Evolutionary conservation across 2,797 vertebrate species (phyloP), one percentile per base, ranked within the genome.

Genomic region (Arvicola amphibius): DNA sequence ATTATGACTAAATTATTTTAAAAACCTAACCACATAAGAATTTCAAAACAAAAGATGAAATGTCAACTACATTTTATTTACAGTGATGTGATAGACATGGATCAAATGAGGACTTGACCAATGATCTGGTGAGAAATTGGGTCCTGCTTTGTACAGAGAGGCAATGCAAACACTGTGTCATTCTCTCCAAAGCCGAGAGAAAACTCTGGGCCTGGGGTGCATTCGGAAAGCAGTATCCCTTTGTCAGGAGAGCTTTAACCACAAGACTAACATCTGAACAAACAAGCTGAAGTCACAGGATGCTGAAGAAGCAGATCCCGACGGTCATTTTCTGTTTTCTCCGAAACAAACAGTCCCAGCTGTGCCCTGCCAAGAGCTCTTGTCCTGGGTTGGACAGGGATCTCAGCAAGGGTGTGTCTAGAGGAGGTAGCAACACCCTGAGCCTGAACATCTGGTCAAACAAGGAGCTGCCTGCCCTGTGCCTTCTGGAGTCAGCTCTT

Each of bases 221-320:
- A 37, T 80, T 84, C 56, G 59, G 46, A 79, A 92, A 91, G 83
- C 13, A 79, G 43, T 34, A 25, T 19, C 59, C 85, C 71, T 71
- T 69, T 94, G 73, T 73, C 88, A 91, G 81, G 88, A 83, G 63
- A 6, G 14, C 23, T 32, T 94, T 93, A 69, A 94, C 96, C 84
- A 85, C 67, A 92, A 46, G 95, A 37, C 71, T 86, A 59, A 77
- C 96, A 96, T 94, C 89, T 97, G 96, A 97, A 97, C 93, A 97
- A 97, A 96, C 91, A 95, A 87, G 78, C 43, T 23, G 46, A 94
- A 91, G 86, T 59, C 56, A 84, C 91, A 91, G 56, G 84, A 95
- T 92, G 90, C 91, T 93, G 19, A 87, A 79, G 61, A 95, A 92
- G 29, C 69, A n/a, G 3, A 56, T 14, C 25, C 81, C 17, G 6